Evolutionary conservation across 2,797 vertebrate genomes (phyloP), one percentile per base, ranked within the genome.

Genomic region (Lacerta viridis): DNA sequence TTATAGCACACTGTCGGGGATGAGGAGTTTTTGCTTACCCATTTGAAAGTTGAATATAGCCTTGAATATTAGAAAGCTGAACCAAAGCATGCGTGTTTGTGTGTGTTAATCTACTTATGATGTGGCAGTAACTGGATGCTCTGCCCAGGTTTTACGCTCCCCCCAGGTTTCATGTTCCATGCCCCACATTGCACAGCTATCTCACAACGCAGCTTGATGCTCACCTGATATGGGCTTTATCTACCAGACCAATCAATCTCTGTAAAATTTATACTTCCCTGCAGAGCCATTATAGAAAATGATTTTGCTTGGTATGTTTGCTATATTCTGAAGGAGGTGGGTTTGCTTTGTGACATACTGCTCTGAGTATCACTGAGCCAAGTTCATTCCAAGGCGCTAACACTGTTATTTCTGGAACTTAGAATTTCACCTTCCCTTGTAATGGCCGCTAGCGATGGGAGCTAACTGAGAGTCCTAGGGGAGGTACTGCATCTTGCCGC

Each of bases 311-410:
- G 20, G 17, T 8, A 2, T 1, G 55, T 90, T 90, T 93, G 36
- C 75, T 55, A 8, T 27, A 41, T 76, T 90, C 50, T 50, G n/a
- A 0, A 64, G 20, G 15, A 82, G 27, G 6, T 75, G 50, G 69
- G 87, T 91, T 94, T 85, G 46, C 39, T 23, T 74, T 79, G 50
- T 75, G 84, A 43, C 5, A 36, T 33, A 18, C 39, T 72, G 43
- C 8, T 50, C 36, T 50, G 78, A 91, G 75, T 76, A 84, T 91
- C 82, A 33, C 74, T 79, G 68, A 93, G 88, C 1, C 8, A 82
- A 84, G 11, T 41, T 81, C 55, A 59, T 80, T 89, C 25, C 23
- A 74, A 77, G 88, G 86, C 29, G 2, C 71, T 27, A 39, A 43
- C 17, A 55, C 75, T 39, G 76, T 66, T 64, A 80, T 23, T 78